Evolutionary conservation across 2,797 vertebrate species (phyloP).

Genomic region (Decapterus maruadsi): DNA sequence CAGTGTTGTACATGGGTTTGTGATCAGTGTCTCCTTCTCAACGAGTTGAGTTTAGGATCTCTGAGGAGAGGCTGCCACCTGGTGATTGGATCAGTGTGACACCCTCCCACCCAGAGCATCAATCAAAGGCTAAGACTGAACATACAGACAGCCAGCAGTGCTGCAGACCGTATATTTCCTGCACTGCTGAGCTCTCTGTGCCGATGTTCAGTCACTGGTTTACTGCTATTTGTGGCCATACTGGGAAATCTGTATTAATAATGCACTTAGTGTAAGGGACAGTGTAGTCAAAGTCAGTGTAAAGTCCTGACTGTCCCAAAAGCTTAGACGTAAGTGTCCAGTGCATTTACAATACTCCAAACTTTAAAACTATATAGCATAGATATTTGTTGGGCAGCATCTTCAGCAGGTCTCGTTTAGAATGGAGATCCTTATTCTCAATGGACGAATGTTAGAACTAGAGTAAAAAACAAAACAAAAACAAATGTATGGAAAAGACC

Average conservation of each 20-base stretch:
- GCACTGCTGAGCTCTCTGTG: conserved; percentile 21
- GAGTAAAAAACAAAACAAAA: conserved; percentile 31
- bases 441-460: conserved; percentile 1
- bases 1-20: conserved; percentile 37
- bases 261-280: conserved; percentile 76
- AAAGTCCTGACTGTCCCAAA: conserved; percentile 42
- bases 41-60: conserved; percentile 33
- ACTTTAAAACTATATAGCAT: conserved; percentile 8
- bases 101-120: conserved; percentile 11
- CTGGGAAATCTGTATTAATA: conserved; percentile 55
- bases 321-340: conserved; percentile 45
- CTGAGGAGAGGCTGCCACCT: conserved; percentile 30
- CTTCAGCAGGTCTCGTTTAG: background rate
- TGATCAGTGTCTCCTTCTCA: conserved; percentile 35
- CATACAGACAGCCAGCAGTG: background rate
- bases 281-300: conserved; percentile 8
- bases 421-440: background rate
- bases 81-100: conserved; percentile 17
- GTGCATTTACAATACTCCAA: conserved; percentile 29
- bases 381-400: background rate
- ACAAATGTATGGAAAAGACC: conserved; percentile 20
- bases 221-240: conserved; percentile 40
- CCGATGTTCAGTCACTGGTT: conserved; percentile 29
- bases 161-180: conserved; percentile 17
- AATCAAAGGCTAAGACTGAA: conserved; percentile 18